Evolutionary conservation across 2,888 invertebrate genomes (phyloP).

Genomic region (Macaria notata): DNA sequence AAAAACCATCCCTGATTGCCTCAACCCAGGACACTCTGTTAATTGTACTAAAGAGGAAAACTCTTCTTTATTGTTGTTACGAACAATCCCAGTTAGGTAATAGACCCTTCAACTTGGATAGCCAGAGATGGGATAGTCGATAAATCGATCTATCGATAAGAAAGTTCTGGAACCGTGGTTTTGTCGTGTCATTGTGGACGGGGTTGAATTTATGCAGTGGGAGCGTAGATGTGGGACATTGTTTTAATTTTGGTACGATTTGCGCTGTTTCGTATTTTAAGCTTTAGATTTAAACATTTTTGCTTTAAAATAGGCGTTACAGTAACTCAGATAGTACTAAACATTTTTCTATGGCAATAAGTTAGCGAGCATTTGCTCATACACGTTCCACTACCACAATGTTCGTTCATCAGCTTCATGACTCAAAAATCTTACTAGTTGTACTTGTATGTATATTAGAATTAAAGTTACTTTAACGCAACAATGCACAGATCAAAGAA

Average conservation of each 20-base stretch:
- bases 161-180: constrained; percentile 10
- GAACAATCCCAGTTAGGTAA: constrained; percentile 25
- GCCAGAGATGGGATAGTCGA: constrained; percentile 22
- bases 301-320: too few species aligned
- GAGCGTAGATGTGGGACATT: constrained; percentile 1
- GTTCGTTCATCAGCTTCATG: too few species aligned
- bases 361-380: too few species aligned
- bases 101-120: constrained; percentile 24
- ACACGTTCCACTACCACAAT: too few species aligned
- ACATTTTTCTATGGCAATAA: too few species aligned
- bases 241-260: background rate
- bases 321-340: too few species aligned
- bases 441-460: too few species aligned
- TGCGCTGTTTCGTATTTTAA: background rate
- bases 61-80: constrained; percentile 29
- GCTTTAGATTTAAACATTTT: too few species aligned
- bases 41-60: constrained; percentile 27
- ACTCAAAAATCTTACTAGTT: too few species aligned
- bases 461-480: too few species aligned
- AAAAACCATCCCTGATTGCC: constrained; percentile 21
- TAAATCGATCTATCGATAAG: constrained; percentile 11
- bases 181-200: constrained; percentile 13
- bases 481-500: too few species aligned
- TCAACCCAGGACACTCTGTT: constrained; percentile 25
- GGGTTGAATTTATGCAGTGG: constrained; percentile 11